Evolutionary conservation across 2,797 vertebrate species (phyloP).

Genomic region (Enteromius trimaculatus): DNA sequence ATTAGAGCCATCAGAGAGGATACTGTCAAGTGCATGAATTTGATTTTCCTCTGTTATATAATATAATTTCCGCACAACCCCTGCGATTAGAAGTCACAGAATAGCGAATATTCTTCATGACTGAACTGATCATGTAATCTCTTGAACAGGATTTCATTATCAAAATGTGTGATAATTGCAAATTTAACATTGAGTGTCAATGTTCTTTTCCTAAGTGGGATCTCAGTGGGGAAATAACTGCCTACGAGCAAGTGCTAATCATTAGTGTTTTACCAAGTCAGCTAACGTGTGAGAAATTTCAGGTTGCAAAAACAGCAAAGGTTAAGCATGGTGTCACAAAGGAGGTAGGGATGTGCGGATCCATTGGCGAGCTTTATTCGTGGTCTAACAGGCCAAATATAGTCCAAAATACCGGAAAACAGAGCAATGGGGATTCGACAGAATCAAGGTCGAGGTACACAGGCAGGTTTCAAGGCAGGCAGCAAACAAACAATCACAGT

Average conservation of each 20-base stretch:
- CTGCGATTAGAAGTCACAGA: not conserved
- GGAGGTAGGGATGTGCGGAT: too few relatives aligned
- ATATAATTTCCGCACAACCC: not conserved
- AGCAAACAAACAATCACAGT: too few relatives aligned
- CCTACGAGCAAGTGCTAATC: not conserved
- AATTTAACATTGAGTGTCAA: not conserved
- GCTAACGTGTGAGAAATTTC: not conserved
- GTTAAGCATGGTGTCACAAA: too few relatives aligned
- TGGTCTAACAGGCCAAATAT: too few relatives aligned
- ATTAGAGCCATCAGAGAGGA: conserved; percentile 3
- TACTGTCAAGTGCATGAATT: conserved; percentile 17
- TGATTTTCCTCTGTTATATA: conserved; percentile 4
- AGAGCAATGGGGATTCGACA: too few relatives aligned
- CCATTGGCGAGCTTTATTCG: too few relatives aligned
- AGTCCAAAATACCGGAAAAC: too few relatives aligned
- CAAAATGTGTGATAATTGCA: conserved; percentile 10
- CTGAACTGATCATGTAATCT: not conserved
- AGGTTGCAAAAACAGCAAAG: too few relatives aligned
- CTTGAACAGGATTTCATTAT: not conserved
- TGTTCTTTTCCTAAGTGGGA: not conserved
- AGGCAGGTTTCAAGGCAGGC: too few relatives aligned
- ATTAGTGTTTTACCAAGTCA: not conserved
- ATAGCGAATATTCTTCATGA: not conserved
- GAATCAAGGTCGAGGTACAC: too few relatives aligned
- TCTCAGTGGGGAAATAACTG: not conserved